Percentiles rank a stretch among this genome's conserved stretches.
phyloP scores from a whole-genome alignment of 2,888 invertebrate genomes.

The Tigriopus californicus region DNA sequence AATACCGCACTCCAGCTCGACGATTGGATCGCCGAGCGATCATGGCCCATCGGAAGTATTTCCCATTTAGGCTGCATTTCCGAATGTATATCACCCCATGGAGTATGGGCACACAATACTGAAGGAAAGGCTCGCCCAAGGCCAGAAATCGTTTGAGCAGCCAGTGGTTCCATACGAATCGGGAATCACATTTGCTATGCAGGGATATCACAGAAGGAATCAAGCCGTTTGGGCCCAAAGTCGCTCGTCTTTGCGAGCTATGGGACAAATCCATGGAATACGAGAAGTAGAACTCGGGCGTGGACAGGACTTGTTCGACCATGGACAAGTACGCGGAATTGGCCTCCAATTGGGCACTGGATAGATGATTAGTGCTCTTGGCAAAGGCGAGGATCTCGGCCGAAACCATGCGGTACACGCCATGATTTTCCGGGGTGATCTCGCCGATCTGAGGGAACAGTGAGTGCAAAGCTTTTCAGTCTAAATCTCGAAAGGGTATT shows the following conservation, averaged over 20 bases:
- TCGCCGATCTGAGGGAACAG: not conserved
- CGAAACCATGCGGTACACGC: constrained; percentile 55
- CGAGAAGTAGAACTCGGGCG: constrained; percentile 80
- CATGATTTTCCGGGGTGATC: constrained; percentile 31
- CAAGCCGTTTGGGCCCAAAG: constrained; percentile 21
- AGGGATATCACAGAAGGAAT: constrained; percentile 41
- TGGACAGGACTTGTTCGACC: constrained; percentile 58
- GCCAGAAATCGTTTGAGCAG: constrained; percentile 32
- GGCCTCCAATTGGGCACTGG: constrained; percentile 45
- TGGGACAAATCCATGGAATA: constrained; percentile 85
- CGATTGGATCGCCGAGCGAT: constrained; percentile 67
- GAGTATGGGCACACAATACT: constrained; percentile 70
- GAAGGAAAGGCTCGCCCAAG: constrained; percentile 45
- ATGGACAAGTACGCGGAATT: constrained; percentile 39
- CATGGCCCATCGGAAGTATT: constrained; percentile 63
- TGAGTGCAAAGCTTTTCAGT: not conserved
- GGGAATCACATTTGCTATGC: constrained; percentile 55
- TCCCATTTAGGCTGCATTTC: constrained; percentile 55
- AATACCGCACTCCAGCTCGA: constrained; percentile 73
- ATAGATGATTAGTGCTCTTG: constrained; percentile 62
- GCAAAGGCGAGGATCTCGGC: constrained; percentile 71
- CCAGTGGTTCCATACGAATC: constrained; percentile 86
- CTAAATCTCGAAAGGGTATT: too few species aligned
- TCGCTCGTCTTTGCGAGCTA: constrained; percentile 62
- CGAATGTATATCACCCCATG: constrained; percentile 74